Evolutionary conservation across 2,113 vertebrate genomes (phyloP).

Genomic region (Ictalurus furcatus): DNA sequence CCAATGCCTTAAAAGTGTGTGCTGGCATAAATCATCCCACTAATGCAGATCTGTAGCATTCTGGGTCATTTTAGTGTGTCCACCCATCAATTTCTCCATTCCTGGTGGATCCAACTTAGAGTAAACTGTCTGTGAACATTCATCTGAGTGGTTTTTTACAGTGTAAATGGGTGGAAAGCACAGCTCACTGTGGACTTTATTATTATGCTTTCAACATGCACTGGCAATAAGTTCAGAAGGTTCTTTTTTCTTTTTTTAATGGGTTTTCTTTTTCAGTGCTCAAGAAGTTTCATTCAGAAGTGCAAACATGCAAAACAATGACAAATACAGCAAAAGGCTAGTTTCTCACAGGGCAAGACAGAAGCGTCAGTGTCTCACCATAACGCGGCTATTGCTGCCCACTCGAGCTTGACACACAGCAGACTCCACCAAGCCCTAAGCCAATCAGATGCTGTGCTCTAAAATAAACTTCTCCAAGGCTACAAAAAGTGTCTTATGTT

Average conservation of each 20-base stretch:
- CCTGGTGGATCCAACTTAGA: background rate
- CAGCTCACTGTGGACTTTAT: background rate
- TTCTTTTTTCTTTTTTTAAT: background rate
- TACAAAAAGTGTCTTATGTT: background rate
- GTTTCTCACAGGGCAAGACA: background rate
- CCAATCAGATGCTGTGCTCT: background rate
- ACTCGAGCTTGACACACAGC: background rate
- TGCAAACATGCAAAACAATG: background rate
- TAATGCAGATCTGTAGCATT: conserved; percentile 35
- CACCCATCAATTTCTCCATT: conserved; percentile 9
- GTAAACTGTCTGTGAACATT: background rate
- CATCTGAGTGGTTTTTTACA: background rate
- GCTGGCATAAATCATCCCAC: conserved; percentile 35
- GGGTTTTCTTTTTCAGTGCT: background rate
- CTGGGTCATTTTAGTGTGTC: background rate
- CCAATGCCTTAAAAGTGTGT: conserved; percentile 32
- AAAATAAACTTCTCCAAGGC: background rate
- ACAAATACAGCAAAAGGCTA: background rate
- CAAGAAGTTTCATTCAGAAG: background rate
- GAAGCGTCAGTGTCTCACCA: background rate
- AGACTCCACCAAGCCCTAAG: background rate
- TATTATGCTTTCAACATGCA: background rate
- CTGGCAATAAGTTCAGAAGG: background rate
- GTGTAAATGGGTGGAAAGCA: background rate
- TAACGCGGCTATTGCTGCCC: background rate